Base-by-base conservation (phyloP, 2,888 invertebrate genomes). In the Dorcus parallelipipedus region DNA sequence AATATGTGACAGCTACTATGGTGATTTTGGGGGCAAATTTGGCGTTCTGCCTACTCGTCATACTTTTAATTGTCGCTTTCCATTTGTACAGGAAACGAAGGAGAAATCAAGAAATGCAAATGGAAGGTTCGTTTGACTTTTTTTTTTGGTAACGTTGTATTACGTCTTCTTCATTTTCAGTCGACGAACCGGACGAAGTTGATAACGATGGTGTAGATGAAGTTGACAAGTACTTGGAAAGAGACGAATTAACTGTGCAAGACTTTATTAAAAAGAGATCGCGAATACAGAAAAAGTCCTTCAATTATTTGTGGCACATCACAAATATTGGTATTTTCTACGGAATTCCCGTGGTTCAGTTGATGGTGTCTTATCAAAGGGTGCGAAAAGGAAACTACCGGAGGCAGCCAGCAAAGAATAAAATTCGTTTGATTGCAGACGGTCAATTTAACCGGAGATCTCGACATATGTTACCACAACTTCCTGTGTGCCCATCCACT, bases 401-500 rank as follows among this genome's bases (percentile, higher is more conserved):
- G 6, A 33, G 6, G 6, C 26, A 33, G 26, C 26, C 1, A 1
- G 14, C 14, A 14, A 33, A 33, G 7, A 33, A 6, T 33, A 41
- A 41, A 41, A 41, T 10, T 10, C 10, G 20, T 9, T 20, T 65
- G 49, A 58, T 76, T 77, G 58, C 79, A 91, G 87, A 84, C 91
- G 0, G 78, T 93, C 1, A 86, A 89, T 72, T 81, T 84, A 51
- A 90, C 93, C 0, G 95, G 95, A 1, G 86, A 94, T 75, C 87
- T 92, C 70, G 95, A 95, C 76, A 80, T 92, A 49, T 95, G 95
- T 76, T 95, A 93, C 78, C 95, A 93, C 79, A 95, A 95, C 78
- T 94, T 93, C 78, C 78, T 89, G 43, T 95, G 95, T 76, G 87
- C 93, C 0, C 89, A 91, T 76, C 91, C 92, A 0, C 79, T 90